Evolutionary conservation across 2,888 invertebrate species (phyloP).

Genomic region (Andrena praecox): DNA sequence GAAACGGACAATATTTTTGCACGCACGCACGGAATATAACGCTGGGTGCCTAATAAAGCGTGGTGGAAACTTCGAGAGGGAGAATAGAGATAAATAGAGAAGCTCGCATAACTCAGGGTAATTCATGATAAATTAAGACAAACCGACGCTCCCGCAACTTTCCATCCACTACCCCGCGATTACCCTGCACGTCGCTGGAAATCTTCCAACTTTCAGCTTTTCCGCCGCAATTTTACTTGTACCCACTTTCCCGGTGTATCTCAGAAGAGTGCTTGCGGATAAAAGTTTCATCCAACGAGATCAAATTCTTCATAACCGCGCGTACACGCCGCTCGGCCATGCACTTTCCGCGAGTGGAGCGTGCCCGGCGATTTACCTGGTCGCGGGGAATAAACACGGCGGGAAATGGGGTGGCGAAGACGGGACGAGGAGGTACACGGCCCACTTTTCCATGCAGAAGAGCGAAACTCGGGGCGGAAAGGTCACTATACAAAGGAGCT

Average conservation of each 20-base stretch:
- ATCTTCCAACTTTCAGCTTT: too few relatives aligned
- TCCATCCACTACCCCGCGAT: too few relatives aligned
- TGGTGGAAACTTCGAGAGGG: too few relatives aligned
- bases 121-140: too few relatives aligned
- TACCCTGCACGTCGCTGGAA: too few relatives aligned
- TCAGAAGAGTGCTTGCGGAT: too few relatives aligned
- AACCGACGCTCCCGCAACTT: too few relatives aligned
- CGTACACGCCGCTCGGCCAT: background rate
- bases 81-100: too few relatives aligned
- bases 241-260: too few relatives aligned
- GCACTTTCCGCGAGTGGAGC: background rate
- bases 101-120: too few relatives aligned
- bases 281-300: background rate
- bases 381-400: conserved; percentile 27
- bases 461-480: conserved; percentile 5
- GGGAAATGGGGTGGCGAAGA: background rate
- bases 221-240: too few relatives aligned
- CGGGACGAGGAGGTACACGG: background rate
- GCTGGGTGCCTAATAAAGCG: too few relatives aligned
- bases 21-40: background rate
- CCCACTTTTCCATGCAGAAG: conserved; percentile 17
- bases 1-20: conserved; percentile 37
- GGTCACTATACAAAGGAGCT: conserved; percentile 19
- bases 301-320: background rate
- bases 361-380: conserved; percentile 10